phyloP scores from a whole-genome alignment of 2,888 invertebrate genomes.

The Caenorhabditis sp. region DNA sequence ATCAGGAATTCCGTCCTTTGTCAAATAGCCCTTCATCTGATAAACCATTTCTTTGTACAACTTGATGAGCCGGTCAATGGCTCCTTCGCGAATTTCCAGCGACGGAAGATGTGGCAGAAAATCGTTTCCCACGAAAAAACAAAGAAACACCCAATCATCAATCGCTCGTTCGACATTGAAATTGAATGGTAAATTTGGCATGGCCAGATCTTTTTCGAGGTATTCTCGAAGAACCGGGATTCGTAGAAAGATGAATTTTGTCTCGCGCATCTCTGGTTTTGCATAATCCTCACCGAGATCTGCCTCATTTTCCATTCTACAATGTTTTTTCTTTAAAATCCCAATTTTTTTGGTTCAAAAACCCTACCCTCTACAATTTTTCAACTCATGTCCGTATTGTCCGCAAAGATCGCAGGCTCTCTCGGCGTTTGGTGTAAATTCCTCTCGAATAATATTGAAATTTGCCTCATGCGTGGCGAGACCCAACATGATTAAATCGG shows the following conservation, averaged over 20 bases:
- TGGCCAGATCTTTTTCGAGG: constrained; percentile 84
- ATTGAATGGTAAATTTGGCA: constrained; percentile 90
- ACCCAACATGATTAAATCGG: constrained; percentile 92
- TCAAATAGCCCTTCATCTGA: constrained; percentile 78
- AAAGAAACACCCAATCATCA: constrained; percentile 98
- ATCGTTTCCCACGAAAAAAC: constrained; percentile 95
- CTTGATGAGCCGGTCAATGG: constrained; percentile 89
- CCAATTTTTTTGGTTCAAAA: not conserved
- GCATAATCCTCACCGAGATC: constrained; percentile 59
- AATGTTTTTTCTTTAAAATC: not conserved
- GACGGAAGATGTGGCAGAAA: constrained; percentile 97
- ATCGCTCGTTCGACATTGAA: constrained; percentile 93
- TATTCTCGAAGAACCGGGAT: constrained; percentile 87
- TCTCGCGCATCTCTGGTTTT: constrained; percentile 63
- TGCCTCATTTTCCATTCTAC: constrained; percentile 46
- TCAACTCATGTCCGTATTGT: constrained; percentile 74
- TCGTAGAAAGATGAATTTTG: constrained; percentile 78
- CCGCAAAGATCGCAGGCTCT: constrained; percentile 94
- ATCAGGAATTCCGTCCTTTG: constrained; percentile 91
- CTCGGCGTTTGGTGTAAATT: constrained; percentile 96
- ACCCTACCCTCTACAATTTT: constrained; percentile 62
- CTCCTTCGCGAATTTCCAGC: constrained; percentile 81
- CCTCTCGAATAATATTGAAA: constrained; percentile 95
- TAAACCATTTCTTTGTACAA: constrained; percentile 81
- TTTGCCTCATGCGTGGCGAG: constrained; percentile 98